A percentile compares a stretch with the other conserved stretches of the same genome.
Conservation (phyloP, 2,888 invertebrate species). For the Asteroscopus sphinx region DNA sequence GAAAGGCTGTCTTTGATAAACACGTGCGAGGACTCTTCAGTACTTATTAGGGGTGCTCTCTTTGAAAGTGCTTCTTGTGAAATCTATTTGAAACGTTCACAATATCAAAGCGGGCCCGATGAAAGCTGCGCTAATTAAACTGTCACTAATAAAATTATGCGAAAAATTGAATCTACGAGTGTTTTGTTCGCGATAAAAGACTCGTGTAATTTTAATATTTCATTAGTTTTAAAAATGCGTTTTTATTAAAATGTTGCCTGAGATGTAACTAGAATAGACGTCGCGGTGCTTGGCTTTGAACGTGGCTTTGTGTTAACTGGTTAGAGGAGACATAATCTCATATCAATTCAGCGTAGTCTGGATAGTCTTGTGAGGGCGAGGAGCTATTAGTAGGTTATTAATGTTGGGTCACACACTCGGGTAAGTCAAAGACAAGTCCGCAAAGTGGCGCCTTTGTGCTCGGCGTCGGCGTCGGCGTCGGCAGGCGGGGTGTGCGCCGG, state of each 20-base stretch:
- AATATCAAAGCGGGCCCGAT: conserved; percentile 87
- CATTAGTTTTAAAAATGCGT: conserved; percentile 45
- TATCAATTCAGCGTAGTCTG: conserved; percentile 47
- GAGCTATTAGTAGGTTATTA: conserved; percentile 85
- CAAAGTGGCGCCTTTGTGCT: conserved; percentile 86
- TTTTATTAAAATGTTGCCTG: conserved; percentile 27
- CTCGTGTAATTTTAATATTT: conserved; percentile 67
- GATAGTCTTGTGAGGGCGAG: conserved; percentile 47
- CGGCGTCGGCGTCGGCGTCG: conserved; percentile 65
- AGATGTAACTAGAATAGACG: conserved; percentile 17
- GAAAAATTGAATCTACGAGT: conserved; percentile 84
- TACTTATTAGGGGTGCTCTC: conserved; percentile 90
- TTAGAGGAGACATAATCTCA: conserved; percentile 40
- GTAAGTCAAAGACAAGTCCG: conserved; percentile 83
- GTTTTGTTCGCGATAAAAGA: conserved; percentile 74
- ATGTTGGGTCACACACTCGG: conserved; percentile 82
- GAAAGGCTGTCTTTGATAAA: conserved; percentile 90
- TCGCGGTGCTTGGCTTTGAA: conserved; percentile 11
- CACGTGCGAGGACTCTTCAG: conserved; percentile 90
- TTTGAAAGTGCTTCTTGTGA: conserved; percentile 89
- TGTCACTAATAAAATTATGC: conserved; percentile 89
- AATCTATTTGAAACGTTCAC: conserved; percentile 89
- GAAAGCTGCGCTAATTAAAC: conserved; percentile 89
- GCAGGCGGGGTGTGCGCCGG: conserved; percentile 42
- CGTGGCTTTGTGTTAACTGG: conserved; percentile 33